Percentiles rank a stretch among this genome's conserved stretches.
These are phyloP conservation scores for Leucophora obtusa DNA, from an alignment of 2,888 invertebrate species.

Conservation along the genomic window DNA sequence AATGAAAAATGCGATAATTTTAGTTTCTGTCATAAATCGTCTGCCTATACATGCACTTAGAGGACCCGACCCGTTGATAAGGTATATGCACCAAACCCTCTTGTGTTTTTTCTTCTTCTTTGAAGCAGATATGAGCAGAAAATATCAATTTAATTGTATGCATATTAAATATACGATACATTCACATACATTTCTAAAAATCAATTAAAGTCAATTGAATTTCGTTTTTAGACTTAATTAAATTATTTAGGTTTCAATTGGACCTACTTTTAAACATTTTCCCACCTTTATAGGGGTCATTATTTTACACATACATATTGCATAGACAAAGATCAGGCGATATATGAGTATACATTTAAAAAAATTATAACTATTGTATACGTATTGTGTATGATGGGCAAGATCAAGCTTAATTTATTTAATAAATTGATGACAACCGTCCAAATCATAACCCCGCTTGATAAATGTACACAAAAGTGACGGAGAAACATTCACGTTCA, in stretches of 20 bases:
- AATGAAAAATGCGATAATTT: conserved; percentile 24
- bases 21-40: conserved; percentile 14
- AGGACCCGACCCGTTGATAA: not conserved
- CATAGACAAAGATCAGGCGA: conserved; percentile 19
- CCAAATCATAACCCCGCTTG: conserved; percentile 28
- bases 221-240: conserved; percentile 48
- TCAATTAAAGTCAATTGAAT: conserved; percentile 55
- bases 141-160: not conserved
- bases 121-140: not conserved
- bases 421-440: conserved; percentile 51
- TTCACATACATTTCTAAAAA: conserved; percentile 16
- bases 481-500: not conserved
- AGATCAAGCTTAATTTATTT: conserved; percentile 56
- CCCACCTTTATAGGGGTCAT: conserved; percentile 58
- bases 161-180: not conserved
- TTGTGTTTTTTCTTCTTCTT: not conserved
- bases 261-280: conserved; percentile 31
- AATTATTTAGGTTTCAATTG: conserved; percentile 43
- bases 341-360: not conserved
- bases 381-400: conserved; percentile 6
- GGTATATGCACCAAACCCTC: not conserved
- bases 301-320: conserved; percentile 8
- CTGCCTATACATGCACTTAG: not conserved
- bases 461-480: not conserved
- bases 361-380: not conserved